These are phyloP conservation scores for Parascotia fuliginaria DNA, from an alignment of 2,888 invertebrate genomes.

Conservation along the genomic window DNA sequence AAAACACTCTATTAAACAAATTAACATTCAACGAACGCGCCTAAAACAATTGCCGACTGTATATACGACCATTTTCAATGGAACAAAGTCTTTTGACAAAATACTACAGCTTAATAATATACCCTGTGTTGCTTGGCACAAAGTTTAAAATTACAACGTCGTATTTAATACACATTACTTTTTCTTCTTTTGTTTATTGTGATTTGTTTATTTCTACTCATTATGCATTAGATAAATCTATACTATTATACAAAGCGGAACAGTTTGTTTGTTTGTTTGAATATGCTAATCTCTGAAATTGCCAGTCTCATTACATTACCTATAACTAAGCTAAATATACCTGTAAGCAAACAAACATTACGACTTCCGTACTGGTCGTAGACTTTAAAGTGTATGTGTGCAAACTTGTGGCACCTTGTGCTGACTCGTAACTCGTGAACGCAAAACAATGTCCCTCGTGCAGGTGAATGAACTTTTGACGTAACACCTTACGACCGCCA, in stretches of 20 bases:
- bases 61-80: constrained; percentile 1
- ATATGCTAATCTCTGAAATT: no score
- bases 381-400: not conserved
- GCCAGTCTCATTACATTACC: no score
- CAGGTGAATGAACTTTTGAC: constrained; percentile 41
- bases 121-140: no score
- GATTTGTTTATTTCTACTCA: no score
- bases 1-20: constrained; percentile 36
- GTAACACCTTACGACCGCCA: not conserved
- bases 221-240: no score
- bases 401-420: constrained; percentile 12
- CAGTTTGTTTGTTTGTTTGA: no score
- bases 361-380: constrained; percentile 28
- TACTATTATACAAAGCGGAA: no score
- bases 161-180: no score
- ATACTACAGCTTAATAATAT: no score
- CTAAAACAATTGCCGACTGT: constrained; percentile 36
- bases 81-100: no score
- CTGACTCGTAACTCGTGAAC: constrained; percentile 31
- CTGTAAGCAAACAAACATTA: constrained; percentile 14
- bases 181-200: no score
- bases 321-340: constrained; percentile 22
- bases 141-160: no score
- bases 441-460: constrained; percentile 50
- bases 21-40: constrained; percentile 38